These are phyloP conservation scores for Rachycentron canadum DNA, from an alignment of 2,797 vertebrate genomes.

Conservation along the genomic window DNA sequence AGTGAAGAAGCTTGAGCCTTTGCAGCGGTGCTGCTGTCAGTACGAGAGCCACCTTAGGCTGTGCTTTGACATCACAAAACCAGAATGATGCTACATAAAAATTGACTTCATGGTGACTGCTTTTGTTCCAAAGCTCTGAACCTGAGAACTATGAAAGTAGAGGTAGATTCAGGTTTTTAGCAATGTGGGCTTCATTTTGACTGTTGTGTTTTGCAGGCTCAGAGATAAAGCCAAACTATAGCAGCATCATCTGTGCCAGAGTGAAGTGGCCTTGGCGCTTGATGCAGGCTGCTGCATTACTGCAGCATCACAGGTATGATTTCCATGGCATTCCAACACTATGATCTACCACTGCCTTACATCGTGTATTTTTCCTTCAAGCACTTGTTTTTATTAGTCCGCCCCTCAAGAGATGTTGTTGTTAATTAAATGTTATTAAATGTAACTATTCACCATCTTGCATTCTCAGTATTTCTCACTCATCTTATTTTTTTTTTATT, in stretches of 20 bases:
- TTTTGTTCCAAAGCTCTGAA: not conserved
- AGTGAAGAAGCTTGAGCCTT: conserved; percentile 9
- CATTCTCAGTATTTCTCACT: not conserved
- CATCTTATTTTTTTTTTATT: not conserved
- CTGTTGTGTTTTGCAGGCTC: conserved; percentile 46
- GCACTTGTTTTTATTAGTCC: not conserved
- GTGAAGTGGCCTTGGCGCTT: conserved; percentile 18
- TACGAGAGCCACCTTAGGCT: conserved; percentile 24
- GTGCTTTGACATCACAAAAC: conserved; percentile 6
- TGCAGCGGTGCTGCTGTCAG: not conserved
- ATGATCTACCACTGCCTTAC: not conserved
- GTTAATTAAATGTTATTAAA: not conserved
- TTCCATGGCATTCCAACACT: not conserved
- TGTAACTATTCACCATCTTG: not conserved
- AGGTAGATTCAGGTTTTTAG: not conserved
- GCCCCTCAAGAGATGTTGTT: not conserved
- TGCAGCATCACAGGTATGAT: conserved; percentile 46
- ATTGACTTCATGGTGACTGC: conserved; percentile 10
- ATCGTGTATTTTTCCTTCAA: not conserved
- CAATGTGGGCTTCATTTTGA: conserved; percentile 4
- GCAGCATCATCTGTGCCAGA: not conserved
- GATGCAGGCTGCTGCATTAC: conserved; percentile 18
- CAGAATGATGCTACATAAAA: conserved; percentile 23
- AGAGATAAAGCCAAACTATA: conserved; percentile 37
- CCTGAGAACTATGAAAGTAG: not conserved